Percentiles rank a stretch among this genome's conserved stretches.
Evolutionary conservation across 2,888 invertebrate species (phyloP).

Genomic region (Brachyptera risi): DNA sequence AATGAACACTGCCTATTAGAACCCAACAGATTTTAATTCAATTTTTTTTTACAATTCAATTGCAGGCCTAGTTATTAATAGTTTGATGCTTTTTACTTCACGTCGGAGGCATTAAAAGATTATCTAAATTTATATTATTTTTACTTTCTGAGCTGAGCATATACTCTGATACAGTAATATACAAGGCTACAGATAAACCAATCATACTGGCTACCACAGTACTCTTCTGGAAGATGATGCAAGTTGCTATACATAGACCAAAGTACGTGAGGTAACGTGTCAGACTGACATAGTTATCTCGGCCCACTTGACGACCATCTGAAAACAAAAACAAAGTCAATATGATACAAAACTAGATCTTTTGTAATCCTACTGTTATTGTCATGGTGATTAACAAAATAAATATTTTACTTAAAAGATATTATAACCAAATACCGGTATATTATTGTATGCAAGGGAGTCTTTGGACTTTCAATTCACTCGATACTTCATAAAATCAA

Average conservation of each 20-base stretch:
- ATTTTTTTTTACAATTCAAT: no score
- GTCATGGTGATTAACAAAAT: neutral
- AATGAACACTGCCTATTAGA: no score
- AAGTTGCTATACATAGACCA: conserved; percentile 79
- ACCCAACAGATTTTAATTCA: no score
- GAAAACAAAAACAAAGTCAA: neutral
- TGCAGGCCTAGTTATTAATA: neutral
- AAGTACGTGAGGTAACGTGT: conserved; percentile 79
- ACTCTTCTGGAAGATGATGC: conserved; percentile 79
- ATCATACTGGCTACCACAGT: conserved; percentile 70
- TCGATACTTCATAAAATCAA: no score
- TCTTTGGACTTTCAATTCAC: no score
- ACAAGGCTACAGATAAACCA: conserved; percentile 73
- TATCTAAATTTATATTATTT: neutral
- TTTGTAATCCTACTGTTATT: neutral
- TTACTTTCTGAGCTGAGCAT: conserved; percentile 47
- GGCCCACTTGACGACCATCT: conserved; percentile 36
- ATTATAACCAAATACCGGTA: no score
- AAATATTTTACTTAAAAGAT: no score
- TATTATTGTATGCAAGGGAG: conserved; percentile 31
- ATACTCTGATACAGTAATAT: conserved; percentile 84
- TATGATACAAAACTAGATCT: neutral
- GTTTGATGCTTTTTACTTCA: neutral
- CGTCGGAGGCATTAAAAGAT: neutral
- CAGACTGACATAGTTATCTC: conserved; percentile 48